Base-by-base conservation (phyloP, 2,888 invertebrate species). In the Lycaena phlaeas region DNA sequence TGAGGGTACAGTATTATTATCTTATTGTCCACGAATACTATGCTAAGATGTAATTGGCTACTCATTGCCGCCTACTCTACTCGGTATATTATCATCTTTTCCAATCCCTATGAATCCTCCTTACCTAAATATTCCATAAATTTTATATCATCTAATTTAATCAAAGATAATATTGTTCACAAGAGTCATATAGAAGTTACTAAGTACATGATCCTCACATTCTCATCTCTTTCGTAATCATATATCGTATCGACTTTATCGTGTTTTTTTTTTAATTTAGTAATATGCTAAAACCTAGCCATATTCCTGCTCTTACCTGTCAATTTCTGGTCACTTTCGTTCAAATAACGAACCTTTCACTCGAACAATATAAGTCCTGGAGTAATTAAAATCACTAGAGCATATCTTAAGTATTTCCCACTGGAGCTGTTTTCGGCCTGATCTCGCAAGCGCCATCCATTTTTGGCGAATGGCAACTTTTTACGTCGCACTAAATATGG, bases 371-470 rank as follows among this genome's bases (percentile, higher is more conserved):
- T 39, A 41, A 46, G 48, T 50, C 44, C 38, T 18, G 36, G 27
- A 27, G 53, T 52, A 55, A 59, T 61, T 59, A 59, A 56, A 54
- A 49, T 38, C 59, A 53, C 50, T 47, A 58, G 25, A 59, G 71
- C 73, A 63, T 74, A 73, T 72, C 72, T 61, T 36, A 57, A 50
- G 62, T 58, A 64, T 67, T 71, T 72, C 59, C 61, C 64, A 59
- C 64, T 53, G 50, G 48, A 49, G 43, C 52, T 55, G 49, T 59
- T 60, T 70, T 68, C 61, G 66, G 69, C 41, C 47, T 49, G 56
- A 65, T 64, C 59, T 59, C 48, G 44, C 46, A 49, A 53, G 43
- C 39, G 46, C 40, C 42, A 39, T 51, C 67, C 69, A 55, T 60
- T 59, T 71, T 66, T 49, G 69, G 70, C 40, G 52, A 52, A 43